A percentile compares a stretch with the other conserved stretches of the same genome.
Conservation (phyloP, 2,888 invertebrate genomes). For the Lepeophtheirus nordmannii region DNA sequence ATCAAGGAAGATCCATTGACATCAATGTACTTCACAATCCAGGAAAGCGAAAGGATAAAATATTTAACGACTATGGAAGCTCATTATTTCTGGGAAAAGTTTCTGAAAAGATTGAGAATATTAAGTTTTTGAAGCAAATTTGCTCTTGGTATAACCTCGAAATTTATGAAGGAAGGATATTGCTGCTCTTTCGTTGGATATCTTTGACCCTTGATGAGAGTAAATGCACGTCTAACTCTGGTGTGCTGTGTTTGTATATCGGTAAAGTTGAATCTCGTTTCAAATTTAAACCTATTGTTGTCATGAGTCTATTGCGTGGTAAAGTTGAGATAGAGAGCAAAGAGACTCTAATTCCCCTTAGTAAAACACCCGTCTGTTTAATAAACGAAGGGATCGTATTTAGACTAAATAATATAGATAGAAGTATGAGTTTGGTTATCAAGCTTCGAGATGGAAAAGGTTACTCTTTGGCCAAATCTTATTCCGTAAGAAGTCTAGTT, state of each 20-base stretch:
- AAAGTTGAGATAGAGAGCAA: not conserved
- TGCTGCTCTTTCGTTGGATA: not conserved
- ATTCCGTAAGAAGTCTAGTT: no score
- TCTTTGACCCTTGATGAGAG: not conserved
- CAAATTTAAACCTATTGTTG: not conserved
- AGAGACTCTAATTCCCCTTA: not conserved
- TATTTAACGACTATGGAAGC: no score
- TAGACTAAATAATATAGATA: not conserved
- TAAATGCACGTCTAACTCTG: not conserved
- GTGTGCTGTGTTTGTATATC: not conserved
- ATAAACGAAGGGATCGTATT: not conserved
- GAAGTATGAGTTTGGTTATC: no score
- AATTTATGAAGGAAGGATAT: not conserved
- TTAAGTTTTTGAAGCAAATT: not conserved
- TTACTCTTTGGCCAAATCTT: no score
- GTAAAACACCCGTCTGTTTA: not conserved
- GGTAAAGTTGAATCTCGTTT: not conserved
- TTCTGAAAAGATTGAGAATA: not conserved
- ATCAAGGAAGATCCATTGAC: not conserved
- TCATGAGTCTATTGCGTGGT: not conserved
- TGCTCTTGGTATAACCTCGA: not conserved
- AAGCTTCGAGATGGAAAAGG: no score
- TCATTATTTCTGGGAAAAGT: not conserved
- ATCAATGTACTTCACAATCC: not conserved
- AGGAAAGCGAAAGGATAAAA: no score